phyloP scores from a whole-genome alignment of 2,888 invertebrate species.

The Eutolmus rufibarbis region DNA sequence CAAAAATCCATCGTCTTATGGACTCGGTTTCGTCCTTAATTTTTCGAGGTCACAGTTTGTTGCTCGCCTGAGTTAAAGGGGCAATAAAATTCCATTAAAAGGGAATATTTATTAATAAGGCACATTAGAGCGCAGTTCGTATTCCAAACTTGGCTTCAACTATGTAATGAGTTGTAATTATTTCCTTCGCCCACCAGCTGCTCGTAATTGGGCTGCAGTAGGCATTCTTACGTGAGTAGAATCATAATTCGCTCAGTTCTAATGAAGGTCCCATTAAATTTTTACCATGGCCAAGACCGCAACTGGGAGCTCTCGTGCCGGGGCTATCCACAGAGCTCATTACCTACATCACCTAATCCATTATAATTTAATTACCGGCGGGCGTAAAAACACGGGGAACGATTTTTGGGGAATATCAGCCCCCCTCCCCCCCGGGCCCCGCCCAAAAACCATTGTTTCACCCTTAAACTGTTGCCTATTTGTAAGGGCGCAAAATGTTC shows the following conservation, averaged over 20 bases:
- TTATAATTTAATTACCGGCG: constrained; percentile 27
- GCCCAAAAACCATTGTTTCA: background rate
- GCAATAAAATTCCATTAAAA: background rate
- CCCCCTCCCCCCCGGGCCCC: background rate
- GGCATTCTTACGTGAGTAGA: constrained; percentile 19
- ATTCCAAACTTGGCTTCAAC: background rate
- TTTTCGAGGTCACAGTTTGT: background rate
- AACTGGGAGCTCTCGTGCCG: background rate
- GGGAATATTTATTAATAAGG: background rate
- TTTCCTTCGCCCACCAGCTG: background rate
- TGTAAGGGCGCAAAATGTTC: background rate
- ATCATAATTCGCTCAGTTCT: constrained; percentile 1
- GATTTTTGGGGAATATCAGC: background rate
- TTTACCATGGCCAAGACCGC: background rate
- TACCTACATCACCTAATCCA: constrained; percentile 18
- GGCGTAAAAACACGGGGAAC: background rate
- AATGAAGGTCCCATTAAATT: constrained; percentile 14
- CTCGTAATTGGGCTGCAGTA: background rate
- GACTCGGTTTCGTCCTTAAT: background rate
- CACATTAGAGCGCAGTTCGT: background rate
- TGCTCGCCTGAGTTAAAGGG: background rate
- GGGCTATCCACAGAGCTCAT: background rate
- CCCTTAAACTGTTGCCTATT: constrained; percentile 10
- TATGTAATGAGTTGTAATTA: constrained; percentile 19
- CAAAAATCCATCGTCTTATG: background rate